Evolutionary conservation across 2,888 invertebrate species (phyloP).

Genomic region (Argyresthia albistria): DNA sequence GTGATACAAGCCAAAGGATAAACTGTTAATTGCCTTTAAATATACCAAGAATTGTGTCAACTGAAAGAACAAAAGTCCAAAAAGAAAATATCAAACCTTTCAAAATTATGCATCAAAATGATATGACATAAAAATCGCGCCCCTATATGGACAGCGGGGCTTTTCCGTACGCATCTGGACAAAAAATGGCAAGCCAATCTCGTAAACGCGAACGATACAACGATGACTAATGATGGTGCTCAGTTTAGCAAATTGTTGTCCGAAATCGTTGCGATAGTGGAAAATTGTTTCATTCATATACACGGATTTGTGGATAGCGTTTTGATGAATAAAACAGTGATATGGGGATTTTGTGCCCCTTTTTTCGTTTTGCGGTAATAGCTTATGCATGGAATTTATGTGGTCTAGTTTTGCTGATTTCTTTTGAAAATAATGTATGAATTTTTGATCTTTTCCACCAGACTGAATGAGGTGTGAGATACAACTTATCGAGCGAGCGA

Average conservation of each 20-base stretch:
- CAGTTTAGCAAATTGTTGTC: conserved; percentile 61
- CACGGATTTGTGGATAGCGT: conserved; percentile 52
- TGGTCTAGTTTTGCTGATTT: too few relatives aligned
- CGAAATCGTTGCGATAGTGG: conserved; percentile 57
- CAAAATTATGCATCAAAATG: neutral
- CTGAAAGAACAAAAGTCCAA: neutral
- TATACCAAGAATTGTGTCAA: neutral
- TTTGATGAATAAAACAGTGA: conserved; percentile 54
- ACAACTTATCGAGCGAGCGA: too few relatives aligned
- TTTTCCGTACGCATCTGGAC: conserved; percentile 10
- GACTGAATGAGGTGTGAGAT: too few relatives aligned
- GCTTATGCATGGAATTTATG: too few relatives aligned
- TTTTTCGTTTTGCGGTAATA: too few relatives aligned
- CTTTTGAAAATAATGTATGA: too few relatives aligned
- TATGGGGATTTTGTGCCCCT: neutral
- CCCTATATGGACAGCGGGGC: neutral
- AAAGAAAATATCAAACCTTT: neutral
- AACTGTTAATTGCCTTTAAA: neutral
- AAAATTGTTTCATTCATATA: conserved; percentile 69
- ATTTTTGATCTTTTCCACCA: too few relatives aligned
- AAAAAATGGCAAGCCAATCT: conserved; percentile 48
- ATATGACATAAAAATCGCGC: neutral
- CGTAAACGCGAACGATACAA: conserved; percentile 47
- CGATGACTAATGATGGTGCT: conserved; percentile 58
- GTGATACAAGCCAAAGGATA: too few relatives aligned